Conservation (phyloP, 2,113 vertebrate genomes). For the Euleptes europaea region DNA sequence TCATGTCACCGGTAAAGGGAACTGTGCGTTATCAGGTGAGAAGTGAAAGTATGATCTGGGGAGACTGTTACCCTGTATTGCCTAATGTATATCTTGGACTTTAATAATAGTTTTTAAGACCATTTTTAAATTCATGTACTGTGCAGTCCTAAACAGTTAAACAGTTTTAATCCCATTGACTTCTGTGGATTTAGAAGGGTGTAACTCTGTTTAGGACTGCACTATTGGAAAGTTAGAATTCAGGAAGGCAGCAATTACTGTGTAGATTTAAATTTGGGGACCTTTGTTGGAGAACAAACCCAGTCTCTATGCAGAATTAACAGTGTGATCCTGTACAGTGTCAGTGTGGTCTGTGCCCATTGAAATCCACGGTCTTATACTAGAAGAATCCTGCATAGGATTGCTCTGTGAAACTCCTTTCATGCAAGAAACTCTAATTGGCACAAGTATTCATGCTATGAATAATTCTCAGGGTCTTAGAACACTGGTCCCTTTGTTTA, state of each 20-base stretch:
- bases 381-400: too few species aligned
- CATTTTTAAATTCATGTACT: not conserved
- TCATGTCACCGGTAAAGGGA: not conserved
- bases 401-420: not conserved
- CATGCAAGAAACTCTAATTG: not conserved
- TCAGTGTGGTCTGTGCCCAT: too few species aligned
- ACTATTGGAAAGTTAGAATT: not conserved
- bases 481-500: constrained; percentile 13
- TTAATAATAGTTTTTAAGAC: not conserved
- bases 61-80: not conserved
- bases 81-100: not conserved
- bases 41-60: not conserved
- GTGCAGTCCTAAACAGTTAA: too few species aligned
- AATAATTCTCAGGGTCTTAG: not conserved
- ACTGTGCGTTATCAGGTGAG: not conserved
- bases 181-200: too few species aligned
- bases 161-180: too few species aligned
- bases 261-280: not conserved
- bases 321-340: too few species aligned
- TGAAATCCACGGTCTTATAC: too few species aligned
- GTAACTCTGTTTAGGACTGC: too few species aligned
- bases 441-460: not conserved
- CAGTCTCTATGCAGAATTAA: too few species aligned
- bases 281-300: too few species aligned
- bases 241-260: not conserved